phyloP scores from a whole-genome alignment of 2,113 vertebrate genomes.

The Gymnocephalus cernua region DNA sequence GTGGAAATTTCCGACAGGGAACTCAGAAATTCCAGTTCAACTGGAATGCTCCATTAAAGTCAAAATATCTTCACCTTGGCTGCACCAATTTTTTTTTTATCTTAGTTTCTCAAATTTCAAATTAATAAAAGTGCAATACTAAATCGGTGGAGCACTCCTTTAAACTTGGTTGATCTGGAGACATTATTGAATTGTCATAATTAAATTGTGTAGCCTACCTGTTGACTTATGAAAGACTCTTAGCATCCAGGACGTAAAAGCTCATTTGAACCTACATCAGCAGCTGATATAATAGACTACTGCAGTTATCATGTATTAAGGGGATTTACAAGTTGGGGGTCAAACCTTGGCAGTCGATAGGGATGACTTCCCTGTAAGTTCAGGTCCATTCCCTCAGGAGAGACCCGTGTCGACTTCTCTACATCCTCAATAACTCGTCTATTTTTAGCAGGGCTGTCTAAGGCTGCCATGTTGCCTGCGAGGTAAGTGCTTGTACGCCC shows the following conservation, averaged over 20 bases:
- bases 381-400: neutral
- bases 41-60: neutral
- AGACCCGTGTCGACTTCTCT: constrained; percentile 4
- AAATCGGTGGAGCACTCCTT: neutral
- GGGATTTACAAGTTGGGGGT: neutral
- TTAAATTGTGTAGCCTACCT: neutral
- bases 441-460: constrained; percentile 66
- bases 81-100: neutral
- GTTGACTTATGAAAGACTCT: neutral
- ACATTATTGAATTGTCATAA: neutral
- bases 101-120: neutral
- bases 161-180: neutral
- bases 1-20: too few species aligned
- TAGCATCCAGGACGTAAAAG: neutral
- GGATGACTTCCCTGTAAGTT: neutral
- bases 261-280: neutral
- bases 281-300: neutral
- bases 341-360: neutral
- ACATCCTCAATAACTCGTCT: constrained; percentile 36
- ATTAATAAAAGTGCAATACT: neutral
- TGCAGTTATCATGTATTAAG: constrained; percentile 1
- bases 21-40: too few species aligned
- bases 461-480: constrained; percentile 55
- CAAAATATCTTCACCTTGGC: neutral
- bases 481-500: constrained; percentile 17